Percentiles rank a stretch among this genome's conserved stretches.
These are phyloP conservation scores for Yoshiicerus persimilis DNA, from an alignment of 1,140 invertebrate genomes.

Conservation along the genomic window DNA sequence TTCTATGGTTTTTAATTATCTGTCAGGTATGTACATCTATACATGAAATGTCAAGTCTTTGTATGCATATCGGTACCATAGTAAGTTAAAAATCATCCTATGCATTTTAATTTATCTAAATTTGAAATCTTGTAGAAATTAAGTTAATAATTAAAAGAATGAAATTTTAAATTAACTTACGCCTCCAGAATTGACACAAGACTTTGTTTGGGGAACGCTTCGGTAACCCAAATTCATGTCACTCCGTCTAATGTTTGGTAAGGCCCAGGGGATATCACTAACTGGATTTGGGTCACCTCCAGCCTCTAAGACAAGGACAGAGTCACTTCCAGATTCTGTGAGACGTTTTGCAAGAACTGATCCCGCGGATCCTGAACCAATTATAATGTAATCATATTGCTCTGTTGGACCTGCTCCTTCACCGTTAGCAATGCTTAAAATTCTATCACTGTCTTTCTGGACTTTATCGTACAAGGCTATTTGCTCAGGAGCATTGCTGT, in stretches of 20 bases:
- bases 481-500: too few species aligned
- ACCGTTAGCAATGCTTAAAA: neutral
- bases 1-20: too few species aligned
- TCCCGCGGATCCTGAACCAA: constrained; percentile 60
- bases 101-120: too few species aligned
- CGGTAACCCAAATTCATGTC: neutral
- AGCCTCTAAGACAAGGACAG: too few species aligned
- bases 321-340: too few species aligned
- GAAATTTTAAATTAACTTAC: neutral
- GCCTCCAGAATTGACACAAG: neutral
- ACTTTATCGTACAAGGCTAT: too few species aligned
- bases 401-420: neutral
- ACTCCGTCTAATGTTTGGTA: neutral
- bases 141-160: too few species aligned
- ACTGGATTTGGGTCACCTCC: constrained; percentile 54
- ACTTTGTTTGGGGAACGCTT: neutral
- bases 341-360: constrained; percentile 59
- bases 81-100: too few species aligned
- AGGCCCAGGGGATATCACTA: constrained; percentile 43
- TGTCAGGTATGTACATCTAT: too few species aligned
- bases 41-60: neutral
- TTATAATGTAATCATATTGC: constrained; percentile 43
- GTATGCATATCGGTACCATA: too few species aligned
- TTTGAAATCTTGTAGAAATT: too few species aligned
- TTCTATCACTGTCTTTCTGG: neutral